Evolutionary conservation across 2,888 invertebrate genomes (phyloP), one percentile per base, ranked within the genome.

Genomic region (Anthrax anthrax): DNA sequence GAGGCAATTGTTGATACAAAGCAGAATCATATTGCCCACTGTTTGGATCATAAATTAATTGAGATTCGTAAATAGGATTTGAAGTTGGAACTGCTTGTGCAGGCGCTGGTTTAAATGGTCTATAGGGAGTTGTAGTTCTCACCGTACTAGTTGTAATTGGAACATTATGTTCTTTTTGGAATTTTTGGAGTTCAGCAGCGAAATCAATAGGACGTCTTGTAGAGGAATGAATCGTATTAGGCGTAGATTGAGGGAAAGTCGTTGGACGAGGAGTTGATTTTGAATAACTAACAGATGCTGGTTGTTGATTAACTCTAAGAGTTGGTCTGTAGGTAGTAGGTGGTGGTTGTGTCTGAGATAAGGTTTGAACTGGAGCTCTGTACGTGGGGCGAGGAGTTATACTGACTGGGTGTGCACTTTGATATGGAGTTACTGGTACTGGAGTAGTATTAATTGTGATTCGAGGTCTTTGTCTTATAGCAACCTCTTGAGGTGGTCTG

Each of bases 21-120:
- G 84, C 81, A 27, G 82, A 84, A 59, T 84, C 81, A 72, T 86
- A 86, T 57, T 81, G 79, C 42, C 85, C 85, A 55, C 80, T 79
- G 32, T 76, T 63, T 18, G 84, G 85, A 64, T 87, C 85, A 63
- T 75, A 86, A 0, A 85, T 75, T 29, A 86, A 69, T 60, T 85
- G 84, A 18, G 84, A 83, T 43, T 83, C 81, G 65, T 85, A 86
- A 46, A 84, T 73, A 48, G 83, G 82, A 54, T 78, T 75, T 38
- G 72, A 65, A 23, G 67, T 60, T 39, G 60, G 65, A 41, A 51
- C 55, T 54, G 70, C 72, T 1, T 70, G 61, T 16, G 69, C 61
- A 46, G 51, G 49, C 37, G 51, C 50, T 18, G 51, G 38, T n/a
- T 64, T 58, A n/a, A 65, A 60, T 6, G 67, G 61, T 39, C 51